Percentiles rank a stretch among this genome's conserved stretches.
These are phyloP conservation scores for Coendou prehensilis DNA, from an alignment of 2,797 vertebrate species.

Conservation along the genomic window DNA sequence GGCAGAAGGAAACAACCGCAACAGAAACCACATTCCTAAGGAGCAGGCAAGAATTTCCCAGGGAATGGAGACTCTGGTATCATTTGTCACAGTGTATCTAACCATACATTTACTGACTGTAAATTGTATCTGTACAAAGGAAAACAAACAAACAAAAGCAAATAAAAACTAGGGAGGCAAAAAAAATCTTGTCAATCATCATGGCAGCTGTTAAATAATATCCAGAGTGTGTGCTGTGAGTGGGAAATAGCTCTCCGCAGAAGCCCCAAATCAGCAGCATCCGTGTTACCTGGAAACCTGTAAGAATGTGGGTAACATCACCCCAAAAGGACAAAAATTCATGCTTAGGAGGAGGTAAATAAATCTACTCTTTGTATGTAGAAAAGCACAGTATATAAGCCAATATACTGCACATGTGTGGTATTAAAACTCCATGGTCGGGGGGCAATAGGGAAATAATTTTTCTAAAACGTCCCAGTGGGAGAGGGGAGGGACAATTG, in stretches of 20 bases:
- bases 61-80: neutral
- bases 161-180: neutral
- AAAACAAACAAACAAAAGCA: neutral
- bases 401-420: neutral
- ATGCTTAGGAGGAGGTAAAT: neutral
- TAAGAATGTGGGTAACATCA: neutral
- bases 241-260: neutral
- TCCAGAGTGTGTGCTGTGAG: neutral
- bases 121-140: neutral
- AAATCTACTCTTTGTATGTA: neutral
- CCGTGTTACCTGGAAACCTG: neutral
- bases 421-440: neutral
- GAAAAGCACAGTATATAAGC: neutral
- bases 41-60: neutral
- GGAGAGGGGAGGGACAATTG: accelerated
- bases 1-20: neutral
- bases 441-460: neutral
- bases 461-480: neutral
- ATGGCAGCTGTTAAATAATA: neutral
- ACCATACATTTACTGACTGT: neutral
- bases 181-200: neutral
- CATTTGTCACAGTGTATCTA: neutral
- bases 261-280: neutral
- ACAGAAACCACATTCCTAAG: neutral
- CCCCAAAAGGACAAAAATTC: neutral